Percentiles rank a stretch among this genome's conserved stretches.
Evolutionary conservation across 2,888 invertebrate species (phyloP).

Genomic region (Hypsopygia costalis): DNA sequence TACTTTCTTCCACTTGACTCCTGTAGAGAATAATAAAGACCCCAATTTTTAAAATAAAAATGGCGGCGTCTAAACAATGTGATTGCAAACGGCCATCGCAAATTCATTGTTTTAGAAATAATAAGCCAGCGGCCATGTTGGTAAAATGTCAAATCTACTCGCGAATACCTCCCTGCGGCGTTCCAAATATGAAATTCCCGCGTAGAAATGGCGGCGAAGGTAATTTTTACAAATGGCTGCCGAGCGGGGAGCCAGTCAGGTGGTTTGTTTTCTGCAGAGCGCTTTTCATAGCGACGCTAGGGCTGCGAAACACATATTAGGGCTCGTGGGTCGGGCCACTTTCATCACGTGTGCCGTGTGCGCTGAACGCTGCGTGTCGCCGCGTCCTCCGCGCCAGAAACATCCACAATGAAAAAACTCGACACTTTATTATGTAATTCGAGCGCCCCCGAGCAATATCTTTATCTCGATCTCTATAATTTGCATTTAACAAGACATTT

Average conservation of each 20-base stretch:
- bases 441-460: slow-evolving; percentile 32
- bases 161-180: slow-evolving; percentile 68
- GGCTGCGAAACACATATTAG: slow-evolving; percentile 21
- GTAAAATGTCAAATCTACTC: slow-evolving; percentile 62
- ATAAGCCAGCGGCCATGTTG: slow-evolving; percentile 64
- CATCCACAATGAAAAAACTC: slow-evolving; percentile 16
- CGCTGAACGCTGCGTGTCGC: too few relatives aligned
- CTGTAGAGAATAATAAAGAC: slow-evolving; percentile 35
- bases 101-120: slow-evolving; percentile 71
- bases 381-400: slow-evolving; percentile 5
- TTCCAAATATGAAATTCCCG: slow-evolving; percentile 76
- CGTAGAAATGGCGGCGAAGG: slow-evolving; percentile 76
- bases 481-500: slow-evolving; percentile 63
- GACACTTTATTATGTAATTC: slow-evolving; percentile 43
- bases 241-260: slow-evolving; percentile 53
- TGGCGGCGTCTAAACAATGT: slow-evolving; percentile 67
- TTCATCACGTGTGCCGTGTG: background rate
- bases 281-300: slow-evolving; percentile 22
- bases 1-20: slow-evolving; percentile 17
- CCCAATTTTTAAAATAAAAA: slow-evolving; percentile 72
- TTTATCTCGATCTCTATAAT: slow-evolving; percentile 56
- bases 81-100: slow-evolving; percentile 56
- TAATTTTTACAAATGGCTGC: slow-evolving; percentile 79
- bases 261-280: slow-evolving; percentile 49
- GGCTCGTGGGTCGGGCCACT: slow-evolving; percentile 8